Base-by-base conservation (phyloP, 1,140 invertebrate species). In the Littorina saxatilis region DNA sequence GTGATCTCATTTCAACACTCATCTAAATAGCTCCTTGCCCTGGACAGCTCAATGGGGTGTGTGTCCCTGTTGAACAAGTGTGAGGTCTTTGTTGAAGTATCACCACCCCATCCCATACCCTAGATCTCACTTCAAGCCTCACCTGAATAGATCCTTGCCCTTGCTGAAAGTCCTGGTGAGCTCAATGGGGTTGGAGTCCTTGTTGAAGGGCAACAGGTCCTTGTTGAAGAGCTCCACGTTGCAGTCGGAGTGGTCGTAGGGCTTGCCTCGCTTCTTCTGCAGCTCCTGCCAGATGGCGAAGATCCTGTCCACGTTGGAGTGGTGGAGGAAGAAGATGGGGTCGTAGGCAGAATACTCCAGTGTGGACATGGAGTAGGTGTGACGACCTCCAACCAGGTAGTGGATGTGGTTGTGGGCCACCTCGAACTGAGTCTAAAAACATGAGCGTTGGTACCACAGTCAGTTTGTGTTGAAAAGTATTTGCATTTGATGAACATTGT, bases 271-370 rank as follows among this genome's bases (percentile, higher is more conserved):
- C n/a, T 52, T 63, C 47, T 83, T 80, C 70, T 83, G 84, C 58
- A 85, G 77, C 11, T 81, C 82, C 66, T 82, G 77, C 80, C 80
- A 86, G 61, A 86, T 84, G 35, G 52, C 52, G 63, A 81, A 82
- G n/a, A 84, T 40, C 0, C 85, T 52, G 58, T 86, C 85, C 27
- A 86, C 81, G 40, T 84, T 86, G 66, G 85, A 84, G 77, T 84
- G 83, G 40, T 84, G 83, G 27, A 84, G 80, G 77, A 82, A 84
- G 80, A 84, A 84, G 70, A 86, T 81, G 61, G 85, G 85, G 35
- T 86, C 85, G 73, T 86, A 83, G 47, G 83, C 58, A 7, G 81
- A 82, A 70, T 84, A 86, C 37, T 86, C 85, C 74, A 86, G 82
- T 47, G 50, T 83, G 39, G 85, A 84, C 83, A 86, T 82, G 32